A percentile compares a stretch with the other conserved stretches of the same genome.
Evolutionary conservation across 2,797 vertebrate genomes (phyloP).

Genomic region (Triplophysa bombifrons): DNA sequence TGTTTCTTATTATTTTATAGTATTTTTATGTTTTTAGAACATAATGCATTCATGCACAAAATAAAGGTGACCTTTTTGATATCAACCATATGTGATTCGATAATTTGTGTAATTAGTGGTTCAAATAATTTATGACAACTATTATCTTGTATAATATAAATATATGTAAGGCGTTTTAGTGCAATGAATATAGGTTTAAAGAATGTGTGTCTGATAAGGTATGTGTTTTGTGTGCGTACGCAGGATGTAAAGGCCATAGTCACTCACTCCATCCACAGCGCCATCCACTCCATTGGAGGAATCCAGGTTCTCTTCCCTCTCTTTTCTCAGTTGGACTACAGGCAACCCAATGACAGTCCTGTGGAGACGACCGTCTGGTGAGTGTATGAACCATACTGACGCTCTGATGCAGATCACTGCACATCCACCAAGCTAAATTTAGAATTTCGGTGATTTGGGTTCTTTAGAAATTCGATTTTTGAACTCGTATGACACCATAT

Average conservation of each 20-base stretch:
- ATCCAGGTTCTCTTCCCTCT: conserved; percentile 97
- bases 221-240: not conserved
- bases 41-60: not conserved
- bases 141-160: not conserved
- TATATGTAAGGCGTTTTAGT: not conserved
- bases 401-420: not conserved
- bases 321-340: conserved; percentile 93
- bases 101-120: too few species aligned
- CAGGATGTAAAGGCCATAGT: conserved; percentile 96
- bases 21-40: not conserved
- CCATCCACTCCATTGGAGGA: conserved; percentile 94
- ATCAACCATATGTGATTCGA: not conserved
- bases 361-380: conserved; percentile 91
- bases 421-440: conserved; percentile 1
- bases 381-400: conserved; percentile 50
- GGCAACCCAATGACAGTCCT: conserved; percentile 83
- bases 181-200: not conserved
- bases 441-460: not conserved
- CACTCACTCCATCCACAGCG: conserved; percentile 95
- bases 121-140: too few species aligned
- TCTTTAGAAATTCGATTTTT: not conserved
- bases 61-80: not conserved
- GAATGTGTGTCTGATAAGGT: not conserved
- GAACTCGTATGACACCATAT: not conserved
- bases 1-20: not conserved